Conservation (phyloP, 2,888 invertebrate species). For the Drosophila heteroneura region DNA sequence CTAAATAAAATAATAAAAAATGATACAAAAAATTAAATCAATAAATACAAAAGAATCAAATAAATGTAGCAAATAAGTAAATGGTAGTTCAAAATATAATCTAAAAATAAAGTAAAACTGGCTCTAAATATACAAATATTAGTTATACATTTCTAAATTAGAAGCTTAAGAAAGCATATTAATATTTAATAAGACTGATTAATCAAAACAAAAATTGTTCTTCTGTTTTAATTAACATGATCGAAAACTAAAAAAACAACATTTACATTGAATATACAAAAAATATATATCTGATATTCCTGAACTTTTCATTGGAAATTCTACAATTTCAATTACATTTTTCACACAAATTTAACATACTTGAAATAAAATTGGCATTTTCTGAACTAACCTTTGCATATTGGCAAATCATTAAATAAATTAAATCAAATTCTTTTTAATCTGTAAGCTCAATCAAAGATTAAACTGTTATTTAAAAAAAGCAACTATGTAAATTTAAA, state of each 20-base stretch:
- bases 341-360: not conserved
- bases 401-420: not conserved
- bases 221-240: not conserved
- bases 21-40: constrained; percentile 28
- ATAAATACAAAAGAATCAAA: constrained; percentile 21
- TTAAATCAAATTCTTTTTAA: not conserved
- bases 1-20: constrained; percentile 60
- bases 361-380: not conserved
- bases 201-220: not conserved
- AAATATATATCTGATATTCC: not conserved
- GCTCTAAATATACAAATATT: not conserved
- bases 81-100: not conserved
- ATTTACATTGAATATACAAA: not conserved
- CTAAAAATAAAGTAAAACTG: not conserved
- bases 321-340: not conserved
- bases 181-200: not conserved
- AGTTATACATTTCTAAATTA: not conserved
- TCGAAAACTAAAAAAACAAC: not conserved
- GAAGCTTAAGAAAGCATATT: not conserved
- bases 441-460: not conserved
- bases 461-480: not conserved
- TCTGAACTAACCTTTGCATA: not conserved
- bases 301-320: not conserved
- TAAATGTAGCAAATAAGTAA: constrained; percentile 9
- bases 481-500: not conserved